Evolutionary conservation across 1,140 invertebrate species (phyloP).

Genomic region (Leptinotarsa undecemlineata): DNA sequence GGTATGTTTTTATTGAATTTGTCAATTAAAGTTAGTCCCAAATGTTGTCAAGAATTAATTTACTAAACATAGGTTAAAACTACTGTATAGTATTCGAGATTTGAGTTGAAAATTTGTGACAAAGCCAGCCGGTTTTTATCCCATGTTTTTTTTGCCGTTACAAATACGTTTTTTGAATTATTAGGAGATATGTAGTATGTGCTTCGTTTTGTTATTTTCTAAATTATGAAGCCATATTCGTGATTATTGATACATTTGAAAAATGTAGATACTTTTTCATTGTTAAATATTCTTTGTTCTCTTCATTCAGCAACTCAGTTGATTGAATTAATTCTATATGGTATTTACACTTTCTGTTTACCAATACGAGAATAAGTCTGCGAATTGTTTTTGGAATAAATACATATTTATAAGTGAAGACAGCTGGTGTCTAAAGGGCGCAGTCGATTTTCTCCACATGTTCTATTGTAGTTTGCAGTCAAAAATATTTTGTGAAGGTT

Average conservation of each 20-base stretch:
- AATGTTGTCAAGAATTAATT: conserved; percentile 14
- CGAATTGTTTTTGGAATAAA: neutral
- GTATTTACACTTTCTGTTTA: neutral
- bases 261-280: conserved; percentile 7
- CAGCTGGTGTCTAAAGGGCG: conserved; percentile 13
- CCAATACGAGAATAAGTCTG: neutral
- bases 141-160: conserved; percentile 9
- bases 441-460: conserved; percentile 8
- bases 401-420: neutral
- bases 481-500: neutral
- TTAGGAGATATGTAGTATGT: no score
- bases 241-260: neutral
- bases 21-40: conserved; percentile 30
- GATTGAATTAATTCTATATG: no score
- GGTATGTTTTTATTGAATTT: conserved; percentile 30
- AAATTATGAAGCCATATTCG: neutral
- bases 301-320: neutral
- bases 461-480: neutral
- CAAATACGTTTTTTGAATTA: neutral
- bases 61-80: conserved; percentile 1
- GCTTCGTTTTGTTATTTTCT: neutral
- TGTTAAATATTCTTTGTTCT: neutral
- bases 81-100: conserved; percentile 18
- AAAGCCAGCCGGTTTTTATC: conserved; percentile 12
- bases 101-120: neutral